Percentiles rank a stretch among this genome's conserved stretches.
phyloP scores from a whole-genome alignment of 1,140 invertebrate genomes.

The Caenorhabditis latens region DNA sequence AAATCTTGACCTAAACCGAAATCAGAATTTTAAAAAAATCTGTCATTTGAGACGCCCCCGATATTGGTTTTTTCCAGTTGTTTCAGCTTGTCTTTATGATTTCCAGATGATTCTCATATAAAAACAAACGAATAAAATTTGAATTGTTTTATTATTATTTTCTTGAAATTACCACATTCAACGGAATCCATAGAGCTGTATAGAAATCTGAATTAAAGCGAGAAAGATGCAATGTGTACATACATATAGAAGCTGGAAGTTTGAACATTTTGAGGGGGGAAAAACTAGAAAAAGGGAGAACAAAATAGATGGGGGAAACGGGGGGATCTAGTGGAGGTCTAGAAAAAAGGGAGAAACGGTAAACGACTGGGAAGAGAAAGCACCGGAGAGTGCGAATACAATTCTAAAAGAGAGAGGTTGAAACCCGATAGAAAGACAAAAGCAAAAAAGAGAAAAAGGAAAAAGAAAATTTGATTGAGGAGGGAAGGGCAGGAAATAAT shows the following conservation, averaged over 20 bases:
- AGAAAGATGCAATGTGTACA: slow-evolving; percentile 49
- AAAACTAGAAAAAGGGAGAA: neutral
- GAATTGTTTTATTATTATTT: slow-evolving; percentile 3
- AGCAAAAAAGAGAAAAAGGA: slow-evolving; percentile 14
- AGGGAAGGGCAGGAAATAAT: neutral
- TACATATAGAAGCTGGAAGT: slow-evolving; percentile 43
- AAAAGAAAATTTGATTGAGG: neutral
- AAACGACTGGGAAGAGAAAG: neutral
- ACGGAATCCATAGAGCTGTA: slow-evolving; percentile 52
- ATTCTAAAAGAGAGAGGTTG: neutral
- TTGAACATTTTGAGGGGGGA: slow-evolving; percentile 41
- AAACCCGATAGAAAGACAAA: slow-evolving; percentile 40
- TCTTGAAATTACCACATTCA: slow-evolving; percentile 51
- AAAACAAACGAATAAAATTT: neutral
- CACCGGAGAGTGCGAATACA: slow-evolving; percentile 37
- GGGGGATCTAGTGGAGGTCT: neutral
- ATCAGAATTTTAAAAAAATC: too few relatives aligned
- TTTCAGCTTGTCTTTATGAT: neutral
- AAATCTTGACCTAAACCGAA: too few relatives aligned
- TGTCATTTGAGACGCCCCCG: too few relatives aligned
- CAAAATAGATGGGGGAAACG: neutral
- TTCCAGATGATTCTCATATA: neutral
- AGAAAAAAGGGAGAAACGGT: neutral
- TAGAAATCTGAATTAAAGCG: slow-evolving; percentile 54
- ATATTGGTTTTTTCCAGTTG: too few relatives aligned